Evolutionary conservation across 2,888 invertebrate genomes (phyloP), one percentile per base, ranked within the genome.

Genomic region (Amphipyra berbera): DNA sequence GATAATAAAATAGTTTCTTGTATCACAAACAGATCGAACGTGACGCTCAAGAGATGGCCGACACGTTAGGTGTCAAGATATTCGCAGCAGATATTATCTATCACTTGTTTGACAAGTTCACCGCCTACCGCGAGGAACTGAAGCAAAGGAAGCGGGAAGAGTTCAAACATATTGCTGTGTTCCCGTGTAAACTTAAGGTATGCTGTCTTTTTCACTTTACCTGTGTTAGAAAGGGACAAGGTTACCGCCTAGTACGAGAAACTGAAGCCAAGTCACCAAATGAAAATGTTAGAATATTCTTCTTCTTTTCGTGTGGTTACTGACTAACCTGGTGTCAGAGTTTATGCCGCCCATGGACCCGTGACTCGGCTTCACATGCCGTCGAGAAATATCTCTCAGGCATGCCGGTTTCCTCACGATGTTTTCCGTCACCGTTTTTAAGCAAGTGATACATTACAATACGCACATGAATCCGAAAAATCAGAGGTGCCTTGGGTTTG

Each of bases 81-180:
- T 99, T 99, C 96, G 97, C 98, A 73, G 99, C 99, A 7, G 99
- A 99, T 95, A 99, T 99, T 89, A 99, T 99, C 87, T 99, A 99
- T 95, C 99, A 99, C 94, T 95, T 99, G 87, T 99, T 99, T 94
- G 99, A 99, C 93, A 98, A 98, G 90, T 99, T 99, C 95, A 99
- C 96, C 82, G 97, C 97, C 12, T 98, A 97, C 92, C 96, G 98
- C 68, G 99, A 99, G 61, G 99, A 99, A 82, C 94, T 99, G 56
- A 98, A 97, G 85, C 97, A 97, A 87, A 97, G 97, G 91, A 99
- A 98, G 87, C 96, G 99, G 33, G 99, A 99, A 79, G 99, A 99
- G 91, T 97, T 98, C 95, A 99, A 99, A 87, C 97, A 98, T 85
- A 97, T 99, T 75, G 99, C 99, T 15, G 99, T 99, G 73, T 99